Base-by-base conservation (phyloP, 1,140 invertebrate genomes). In the Atta cephalotes region DNA sequence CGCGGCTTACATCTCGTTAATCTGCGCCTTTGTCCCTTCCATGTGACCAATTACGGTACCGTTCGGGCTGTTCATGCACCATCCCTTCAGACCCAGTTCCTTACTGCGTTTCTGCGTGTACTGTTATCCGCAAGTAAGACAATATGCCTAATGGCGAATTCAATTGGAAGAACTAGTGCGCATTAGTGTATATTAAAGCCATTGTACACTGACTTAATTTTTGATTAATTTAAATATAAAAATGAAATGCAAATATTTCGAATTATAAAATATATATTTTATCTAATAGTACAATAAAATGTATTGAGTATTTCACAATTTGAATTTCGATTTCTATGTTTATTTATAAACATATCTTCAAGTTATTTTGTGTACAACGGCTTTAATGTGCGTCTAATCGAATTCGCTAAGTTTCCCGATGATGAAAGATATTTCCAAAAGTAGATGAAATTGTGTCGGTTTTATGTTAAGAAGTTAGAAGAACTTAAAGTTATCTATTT, bases 21-120 rank as follows among this genome's bases (percentile, higher is more conserved):
- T 91, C 93, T 97, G 96, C 1, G 95, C 92, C 70, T 94, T 88
- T 10, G 96, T 95, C 58, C 98, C 98, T 95, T 98, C 96, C 28
- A 98, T 91, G 72, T 96, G 95, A 16, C 98, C 97, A 45, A 96
- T 91, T 1, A 98, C 97, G 6, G 97, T 98, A n/a, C 96, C 96
- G 71, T 94, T 87, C 1, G 95, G 88, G 0, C 97, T 98, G 92
- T 98, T 98, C 95, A 96, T 97, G 88, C 97, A 97, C 97, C 97
- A 98, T 21, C 98, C 97, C 90, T 95, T 96, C 1, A 98, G 89
- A 4, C 96, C 96, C 21, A 97, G 94, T 90, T 96, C 96, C 78
- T 96, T 96, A 0, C 96, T 97, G 94, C 96, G 96, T 89, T 96
- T 94, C 92, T 97, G 96, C 6, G 97, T 98, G 85, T 96, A 95